Evolutionary conservation across 23 tunicate species (phyloP).

Genomic region (Clavelina lepadiformis): DNA sequence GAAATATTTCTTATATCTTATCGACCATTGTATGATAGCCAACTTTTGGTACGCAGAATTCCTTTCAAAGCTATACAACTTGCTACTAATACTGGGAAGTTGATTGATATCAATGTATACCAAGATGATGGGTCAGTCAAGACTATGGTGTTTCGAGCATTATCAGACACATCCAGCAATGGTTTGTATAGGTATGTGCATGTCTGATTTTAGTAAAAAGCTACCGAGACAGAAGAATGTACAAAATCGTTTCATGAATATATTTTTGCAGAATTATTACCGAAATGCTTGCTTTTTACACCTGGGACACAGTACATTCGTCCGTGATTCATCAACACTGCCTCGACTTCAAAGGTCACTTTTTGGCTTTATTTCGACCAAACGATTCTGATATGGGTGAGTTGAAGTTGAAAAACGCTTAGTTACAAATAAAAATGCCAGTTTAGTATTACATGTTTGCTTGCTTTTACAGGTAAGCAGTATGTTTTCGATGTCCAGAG

Average conservation of each 20-base stretch:
- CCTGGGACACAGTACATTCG: conserved; percentile 80
- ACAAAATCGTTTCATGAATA: no score
- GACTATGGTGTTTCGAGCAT: conserved; percentile 30
- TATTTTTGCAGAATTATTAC: conserved; percentile 60
- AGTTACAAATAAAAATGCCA: not conserved
- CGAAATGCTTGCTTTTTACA: conserved; percentile 78
- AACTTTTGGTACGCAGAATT: no score
- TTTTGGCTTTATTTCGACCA: conserved; percentile 71
- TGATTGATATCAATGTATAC: conserved; percentile 50
- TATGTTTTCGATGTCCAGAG: conserved; percentile 72
- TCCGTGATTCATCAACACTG: conserved; percentile 55
- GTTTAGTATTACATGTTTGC: not conserved
- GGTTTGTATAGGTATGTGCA: conserved; percentile 58
- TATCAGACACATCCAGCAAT: conserved; percentile 44
- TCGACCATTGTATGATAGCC: no score
- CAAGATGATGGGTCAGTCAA: conserved; percentile 56
- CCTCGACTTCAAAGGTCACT: conserved; percentile 76
- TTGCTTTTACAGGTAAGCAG: conserved; percentile 49
- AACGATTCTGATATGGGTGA: conserved; percentile 70
- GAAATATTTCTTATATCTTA: no score
- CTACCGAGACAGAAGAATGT: no score
- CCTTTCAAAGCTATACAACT: conserved; percentile 69
- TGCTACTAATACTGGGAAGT: conserved; percentile 45
- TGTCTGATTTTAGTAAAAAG: no score
- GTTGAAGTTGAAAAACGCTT: not conserved